These are phyloP conservation scores for Scaptomyza hsui DNA, from an alignment of 1,140 invertebrate genomes.

Conservation along the genomic window DNA sequence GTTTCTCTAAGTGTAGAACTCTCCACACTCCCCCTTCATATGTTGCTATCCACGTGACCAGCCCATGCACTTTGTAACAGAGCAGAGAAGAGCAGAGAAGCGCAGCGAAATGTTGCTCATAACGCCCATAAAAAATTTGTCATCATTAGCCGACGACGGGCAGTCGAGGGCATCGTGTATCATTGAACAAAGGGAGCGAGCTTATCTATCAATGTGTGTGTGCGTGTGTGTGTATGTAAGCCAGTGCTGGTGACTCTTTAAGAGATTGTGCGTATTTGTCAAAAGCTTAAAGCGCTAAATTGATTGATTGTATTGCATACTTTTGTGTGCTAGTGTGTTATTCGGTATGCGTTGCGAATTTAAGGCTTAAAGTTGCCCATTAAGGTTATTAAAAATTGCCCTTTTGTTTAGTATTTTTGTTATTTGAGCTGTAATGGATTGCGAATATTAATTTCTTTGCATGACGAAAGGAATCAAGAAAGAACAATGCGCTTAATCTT, in stretches of 20 bases:
- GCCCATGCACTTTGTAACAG: slow-evolving; percentile 68
- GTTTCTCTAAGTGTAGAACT: background rate
- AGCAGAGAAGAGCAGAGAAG: slow-evolving; percentile 49
- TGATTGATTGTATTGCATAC: slow-evolving; percentile 67
- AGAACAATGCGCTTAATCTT: slow-evolving; percentile 81
- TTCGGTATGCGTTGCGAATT: slow-evolving; percentile 44
- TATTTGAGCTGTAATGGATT: slow-evolving; percentile 78
- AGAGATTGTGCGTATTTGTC: slow-evolving; percentile 72
- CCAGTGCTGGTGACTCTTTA: slow-evolving; percentile 55
- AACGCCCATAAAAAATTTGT: slow-evolving; percentile 82
- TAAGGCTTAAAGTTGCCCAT: slow-evolving; percentile 77
- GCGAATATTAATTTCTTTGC: slow-evolving; percentile 82
- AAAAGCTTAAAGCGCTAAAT: slow-evolving; percentile 77
- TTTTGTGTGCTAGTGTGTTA: background rate
- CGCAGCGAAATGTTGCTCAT: slow-evolving; percentile 64
- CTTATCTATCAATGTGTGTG: slow-evolving; percentile 67
- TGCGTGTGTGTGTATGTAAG: background rate
- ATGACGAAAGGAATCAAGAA: slow-evolving; percentile 75
- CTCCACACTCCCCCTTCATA: slow-evolving; percentile 3
- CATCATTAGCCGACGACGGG: slow-evolving; percentile 71
- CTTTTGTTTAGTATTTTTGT: slow-evolving; percentile 33
- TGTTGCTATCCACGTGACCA: slow-evolving; percentile 29
- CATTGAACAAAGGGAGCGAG: slow-evolving; percentile 46
- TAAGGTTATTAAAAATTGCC: slow-evolving; percentile 71
- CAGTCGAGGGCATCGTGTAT: slow-evolving; percentile 41